Base-by-base conservation (phyloP, 2,113 vertebrate genomes). In the Mobula birostris region DNA sequence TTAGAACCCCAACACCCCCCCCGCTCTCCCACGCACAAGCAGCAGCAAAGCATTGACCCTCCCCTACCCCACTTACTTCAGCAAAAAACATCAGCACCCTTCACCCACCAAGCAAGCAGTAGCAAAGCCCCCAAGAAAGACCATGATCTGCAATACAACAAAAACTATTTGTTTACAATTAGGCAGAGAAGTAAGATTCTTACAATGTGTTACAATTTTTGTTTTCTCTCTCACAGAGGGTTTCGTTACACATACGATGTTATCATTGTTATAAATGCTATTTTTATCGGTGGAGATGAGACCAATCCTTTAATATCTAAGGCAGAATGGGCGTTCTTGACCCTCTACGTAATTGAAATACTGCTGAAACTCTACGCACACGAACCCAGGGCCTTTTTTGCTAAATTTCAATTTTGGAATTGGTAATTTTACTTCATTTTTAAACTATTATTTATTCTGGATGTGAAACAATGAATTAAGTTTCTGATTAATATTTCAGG, bases 261-360 rank as follows among this genome's bases (percentile, higher is more conserved):
- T n/a, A 98, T 99, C 95, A 99, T 99, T 95, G 95, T 98, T 94
- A 96, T 98, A 94, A 99, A 99, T 74, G 98, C 98, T 0, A 95
- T 99, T 76, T 99, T 99, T 96, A 99, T 99, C 83, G 98, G 97
- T 2, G 96, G 98, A 96, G 98, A 99, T 95, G 98, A 99, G 95
- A 96, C 97, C 78, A 97, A 96, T 5, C 97, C 97, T 2, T 70
- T 97, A 40, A 97, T 99, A 79, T 97, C 97, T 0, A 96, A 97
- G 0, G 96, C 97, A 0, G 98, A 99, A 94, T 99, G 99, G 98
- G 96, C 95, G 2, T 99, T 99, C 94, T 97, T 99, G 72, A 94
- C 95, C 7, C 96, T 99, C 0, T 99, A 99, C 78, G n/a, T 98
- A 40, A 76, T 97, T 2, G 98, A 99, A 96, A 98, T 99, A 94